phyloP scores from a whole-genome alignment of 2,113 vertebrate species.

The rabbit (Oryctolagus cuniculus) region mOryCun1.1 NC_091451.1:8979001-8979500 shows the following conservation, averaged over 20 bases:
- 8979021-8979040: constrained; percentile 37
- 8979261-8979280: no score
- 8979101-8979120: not conserved
- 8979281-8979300: no score
- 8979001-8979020: not conserved
- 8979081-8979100: constrained; percentile 49
- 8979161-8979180: no score
- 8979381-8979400: not conserved
- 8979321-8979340: no score
- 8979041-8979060: constrained; percentile 22
- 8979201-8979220: no score
- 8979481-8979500: constrained; percentile 46
- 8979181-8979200: no score
- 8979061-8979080: constrained; percentile 31
- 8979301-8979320: no score
- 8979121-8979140: constrained; percentile 19
- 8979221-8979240: no score
- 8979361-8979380: no score
- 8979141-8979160: constrained; percentile 29
- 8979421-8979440: not conserved
- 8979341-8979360: no score
- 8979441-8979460: constrained; percentile 56
- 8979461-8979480: constrained; percentile 62
- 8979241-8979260: no score
- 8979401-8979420: not conserved